phyloP scores from a whole-genome alignment of 2,113 vertebrate species.

The Proteles cristata region DNA sequence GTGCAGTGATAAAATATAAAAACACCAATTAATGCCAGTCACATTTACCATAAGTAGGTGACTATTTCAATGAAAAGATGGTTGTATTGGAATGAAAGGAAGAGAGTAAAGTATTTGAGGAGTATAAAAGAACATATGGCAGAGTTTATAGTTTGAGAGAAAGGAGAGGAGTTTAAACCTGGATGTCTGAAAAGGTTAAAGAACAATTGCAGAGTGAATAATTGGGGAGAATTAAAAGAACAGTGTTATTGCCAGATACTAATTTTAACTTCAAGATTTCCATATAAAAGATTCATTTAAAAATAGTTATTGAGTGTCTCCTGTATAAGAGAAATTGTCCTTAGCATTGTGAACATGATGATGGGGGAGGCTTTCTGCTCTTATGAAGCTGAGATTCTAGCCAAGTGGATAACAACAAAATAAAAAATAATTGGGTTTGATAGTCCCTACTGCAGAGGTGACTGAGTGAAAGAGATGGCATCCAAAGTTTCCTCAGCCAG shows the following conservation, averaged over 20 bases:
- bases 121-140: not conserved
- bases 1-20: not conserved
- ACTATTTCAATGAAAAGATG: not conserved
- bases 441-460: not conserved
- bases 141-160: not conserved
- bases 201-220: not conserved
- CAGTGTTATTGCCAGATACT: not conserved
- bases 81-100: not conserved
- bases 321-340: not conserved
- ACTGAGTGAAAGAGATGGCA: not conserved
- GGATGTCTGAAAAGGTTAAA: not conserved
- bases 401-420: not conserved
- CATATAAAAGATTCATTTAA: conserved; percentile 6
- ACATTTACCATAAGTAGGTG: not conserved
- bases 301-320: not conserved
- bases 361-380: not conserved
- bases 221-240: not conserved
- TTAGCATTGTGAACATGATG: not conserved
- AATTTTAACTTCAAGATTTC: conserved; percentile 25
- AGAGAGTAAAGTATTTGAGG: not conserved
- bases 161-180: not conserved
- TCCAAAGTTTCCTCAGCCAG: not conserved
- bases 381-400: not conserved
- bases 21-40: not conserved
- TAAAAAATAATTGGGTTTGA: not conserved